Base-by-base conservation (phyloP, 2,113 vertebrate species). In the Turnix velox region DNA sequence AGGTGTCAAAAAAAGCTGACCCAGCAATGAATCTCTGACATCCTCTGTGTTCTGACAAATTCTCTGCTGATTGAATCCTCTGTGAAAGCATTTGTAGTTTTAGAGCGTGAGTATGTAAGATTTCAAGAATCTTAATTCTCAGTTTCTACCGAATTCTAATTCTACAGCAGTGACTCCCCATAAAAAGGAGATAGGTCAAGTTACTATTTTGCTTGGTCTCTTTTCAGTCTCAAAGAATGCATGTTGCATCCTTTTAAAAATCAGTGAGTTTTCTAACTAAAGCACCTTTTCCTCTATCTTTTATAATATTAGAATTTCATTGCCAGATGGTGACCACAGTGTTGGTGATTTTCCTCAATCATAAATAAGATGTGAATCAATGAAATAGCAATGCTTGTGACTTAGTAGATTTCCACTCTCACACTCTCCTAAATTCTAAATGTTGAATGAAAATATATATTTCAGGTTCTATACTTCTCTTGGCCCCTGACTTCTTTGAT, bases 1-100 rank as follows among this genome's bases (percentile, higher is more conserved):
- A 79, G 40, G 9, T 72, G 37, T 52, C 52, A 93, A 78, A 57
- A 57, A 78, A 92, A 92, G 30, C 45, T 92, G 94, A 73, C 58
- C 65, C 18, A 66, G 55, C 28, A 75, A 72, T 65, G 48, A 78
- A 78, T 81, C 43, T 80, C 40, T 63, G 40, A 57, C 9, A 27
- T 6, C 7, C 8, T 59, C 12, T 59, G 7, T 68, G 7, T 91
- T 79, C 14, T 78, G 31, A 12, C 6, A 84, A 84, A 14, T 74
- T 37, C 48, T 86, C 31, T 35, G 23, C 22, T 75, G 22, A 48
- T 37, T 54, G 72, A 83, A 65, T 35, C 16, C 30, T 33, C 40
- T 49, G 14, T 68, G 76, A 65, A 89, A 91, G 9, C 27, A 11
- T 22, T 9, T 92, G 30, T 43, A 37, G 15, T 13, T 4, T 23